These are phyloP conservation scores for Hiodon tergisus DNA, from an alignment of 2,113 vertebrate genomes.

Conservation along the genomic window DNA sequence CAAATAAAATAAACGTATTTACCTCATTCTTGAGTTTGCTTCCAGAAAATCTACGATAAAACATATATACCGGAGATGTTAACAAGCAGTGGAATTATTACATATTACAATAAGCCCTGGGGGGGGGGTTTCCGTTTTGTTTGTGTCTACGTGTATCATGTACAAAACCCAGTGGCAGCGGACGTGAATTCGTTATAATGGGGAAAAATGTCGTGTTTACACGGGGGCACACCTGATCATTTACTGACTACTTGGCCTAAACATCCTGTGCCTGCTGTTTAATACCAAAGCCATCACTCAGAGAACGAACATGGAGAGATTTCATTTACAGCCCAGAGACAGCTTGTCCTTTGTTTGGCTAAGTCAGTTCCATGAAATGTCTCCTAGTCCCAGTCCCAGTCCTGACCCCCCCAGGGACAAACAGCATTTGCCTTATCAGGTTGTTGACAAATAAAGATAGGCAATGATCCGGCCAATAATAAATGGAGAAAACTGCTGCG, in stretches of 20 bases:
- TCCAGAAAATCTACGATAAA: constrained; percentile 80
- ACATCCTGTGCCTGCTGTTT: neutral
- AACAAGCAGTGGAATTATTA: neutral
- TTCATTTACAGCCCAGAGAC: constrained; percentile 21
- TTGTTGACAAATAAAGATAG: constrained; percentile 20
- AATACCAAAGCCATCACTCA: neutral
- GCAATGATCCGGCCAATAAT: constrained; percentile 10
- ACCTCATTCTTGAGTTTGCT: constrained; percentile 98
- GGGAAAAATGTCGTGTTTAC: neutral
- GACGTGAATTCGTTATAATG: neutral
- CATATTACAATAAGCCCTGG: too few species aligned
- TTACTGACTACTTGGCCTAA: neutral
- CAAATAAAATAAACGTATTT: constrained; percentile 28
- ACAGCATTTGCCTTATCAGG: constrained; percentile 15
- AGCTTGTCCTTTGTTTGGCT: constrained; percentile 21
- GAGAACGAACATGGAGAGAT: neutral
- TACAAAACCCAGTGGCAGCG: neutral
- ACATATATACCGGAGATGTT: constrained; percentile 17
- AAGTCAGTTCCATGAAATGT: neutral
- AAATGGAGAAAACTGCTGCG: neutral
- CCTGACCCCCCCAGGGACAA: constrained; percentile 16
- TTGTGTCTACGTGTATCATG: neutral
- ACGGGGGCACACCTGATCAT: neutral
- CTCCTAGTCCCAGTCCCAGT: constrained; percentile 3
- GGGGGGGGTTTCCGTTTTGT: too few species aligned